Percentiles rank a stretch among this genome's conserved stretches.
phyloP scores from a whole-genome alignment of 2,888 invertebrate species.

The Aricia artaxerxes region DNA sequence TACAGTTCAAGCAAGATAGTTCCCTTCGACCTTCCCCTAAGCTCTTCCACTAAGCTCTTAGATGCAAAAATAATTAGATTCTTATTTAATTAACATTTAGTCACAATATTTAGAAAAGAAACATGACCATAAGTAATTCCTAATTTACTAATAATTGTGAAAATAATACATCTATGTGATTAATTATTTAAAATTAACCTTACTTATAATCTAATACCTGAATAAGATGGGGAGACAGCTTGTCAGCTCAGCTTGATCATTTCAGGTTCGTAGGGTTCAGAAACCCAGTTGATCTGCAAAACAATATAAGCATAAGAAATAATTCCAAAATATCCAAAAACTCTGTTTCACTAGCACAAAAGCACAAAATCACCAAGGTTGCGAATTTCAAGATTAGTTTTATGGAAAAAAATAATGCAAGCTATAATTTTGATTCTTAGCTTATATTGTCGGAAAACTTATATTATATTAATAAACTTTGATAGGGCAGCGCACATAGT shows the following conservation, averaged over 20 bases:
- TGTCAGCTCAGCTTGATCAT: background rate
- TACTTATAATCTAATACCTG: constrained; percentile 65
- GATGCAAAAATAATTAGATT: background rate
- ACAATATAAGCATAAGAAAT: background rate
- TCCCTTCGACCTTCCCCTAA: background rate
- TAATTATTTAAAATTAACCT: constrained; percentile 13
- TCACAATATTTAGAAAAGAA: constrained; percentile 1
- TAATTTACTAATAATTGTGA: constrained; percentile 2
- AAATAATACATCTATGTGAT: constrained; percentile 26
- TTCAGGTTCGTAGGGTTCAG: background rate
- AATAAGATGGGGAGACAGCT: constrained; percentile 53
- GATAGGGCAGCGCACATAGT: too few species aligned
- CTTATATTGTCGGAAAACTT: too few species aligned
- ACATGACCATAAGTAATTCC: background rate
- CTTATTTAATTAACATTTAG: background rate
- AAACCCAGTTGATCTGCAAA: constrained; percentile 13
- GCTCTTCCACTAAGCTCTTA: background rate
- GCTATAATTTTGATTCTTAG: too few species aligned
- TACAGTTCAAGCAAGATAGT: background rate
- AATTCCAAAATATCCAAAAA: background rate
- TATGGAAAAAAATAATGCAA: too few species aligned
- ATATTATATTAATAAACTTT: too few species aligned
- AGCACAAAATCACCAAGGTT: too few species aligned
- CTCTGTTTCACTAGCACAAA: background rate
- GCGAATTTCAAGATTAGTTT: too few species aligned